Evolutionary conservation across 2,113 vertebrate genomes (phyloP).

Genomic region (Hiodon alosoides): DNA sequence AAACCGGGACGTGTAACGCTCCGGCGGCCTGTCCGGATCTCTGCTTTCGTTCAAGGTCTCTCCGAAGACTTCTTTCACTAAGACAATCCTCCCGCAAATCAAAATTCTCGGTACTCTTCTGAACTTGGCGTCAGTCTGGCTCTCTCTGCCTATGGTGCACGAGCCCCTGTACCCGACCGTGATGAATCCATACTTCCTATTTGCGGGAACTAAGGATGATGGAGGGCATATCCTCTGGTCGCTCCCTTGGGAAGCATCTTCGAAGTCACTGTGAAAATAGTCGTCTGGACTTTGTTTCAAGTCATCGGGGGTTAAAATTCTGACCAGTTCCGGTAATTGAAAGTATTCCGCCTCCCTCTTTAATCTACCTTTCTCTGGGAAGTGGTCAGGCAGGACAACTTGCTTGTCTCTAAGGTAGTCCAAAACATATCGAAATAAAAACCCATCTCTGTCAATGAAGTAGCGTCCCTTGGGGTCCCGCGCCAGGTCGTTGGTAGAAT

Average conservation of each 20-base stretch:
- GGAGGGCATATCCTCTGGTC: constrained; percentile 81
- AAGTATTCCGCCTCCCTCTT: constrained; percentile 95
- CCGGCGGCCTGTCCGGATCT: constrained; percentile 82
- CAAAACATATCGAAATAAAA: constrained; percentile 93
- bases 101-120: constrained; percentile 89
- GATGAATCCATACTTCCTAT: constrained; percentile 88
- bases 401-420: constrained; percentile 98
- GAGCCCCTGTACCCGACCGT: constrained; percentile 83
- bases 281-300: constrained; percentile 78
- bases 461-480: constrained; percentile 92
- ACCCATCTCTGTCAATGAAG: constrained; percentile 96
- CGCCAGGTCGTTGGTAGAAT: constrained; percentile 77
- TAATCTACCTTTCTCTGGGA: constrained; percentile 88
- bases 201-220: constrained; percentile 66
- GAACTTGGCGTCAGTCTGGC: constrained; percentile 78
- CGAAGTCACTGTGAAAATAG: constrained; percentile 79
- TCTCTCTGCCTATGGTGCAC: constrained; percentile 75
- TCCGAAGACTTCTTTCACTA: constrained; percentile 95
- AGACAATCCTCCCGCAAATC: constrained; percentile 88
- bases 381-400: constrained; percentile 95
- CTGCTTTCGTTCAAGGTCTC: constrained; percentile 91
- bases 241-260: constrained; percentile 84
- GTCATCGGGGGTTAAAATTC: constrained; percentile 80
- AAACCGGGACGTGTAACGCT: constrained; percentile 91
- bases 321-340: constrained; percentile 86